Base-by-base conservation (phyloP, 1,140 invertebrate genomes). In the Drepana arcuata region DNA sequence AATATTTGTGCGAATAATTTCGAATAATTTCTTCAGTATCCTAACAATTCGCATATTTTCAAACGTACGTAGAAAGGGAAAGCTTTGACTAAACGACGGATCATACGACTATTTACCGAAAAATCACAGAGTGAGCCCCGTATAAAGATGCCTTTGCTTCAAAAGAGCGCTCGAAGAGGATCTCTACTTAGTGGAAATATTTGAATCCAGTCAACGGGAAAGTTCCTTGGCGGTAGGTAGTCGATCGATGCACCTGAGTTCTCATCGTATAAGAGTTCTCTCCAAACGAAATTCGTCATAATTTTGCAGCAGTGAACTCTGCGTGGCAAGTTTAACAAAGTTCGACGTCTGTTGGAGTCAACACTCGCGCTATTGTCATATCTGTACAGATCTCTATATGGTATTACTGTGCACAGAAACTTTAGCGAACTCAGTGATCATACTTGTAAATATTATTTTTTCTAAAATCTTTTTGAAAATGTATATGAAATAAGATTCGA, bases 111-210 rank as follows among this genome's bases (percentile, higher is more conserved):
- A 42, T 25, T 48, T 43, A 43, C 33, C 33, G 25, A 52, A 47
- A 52, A 43, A 38, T 41, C 45, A 27, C 29, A 36, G 45, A 47
- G 60, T 59, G 46, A 50, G 47, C 46, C 31, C 33, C 48, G 34
- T 18, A 35, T 45, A 56, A 49, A 50, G 40, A 51, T 42, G 31
- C 37, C 41, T 59, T 61, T 43, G 39, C 38, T 41, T 65, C 59
- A 60, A 63, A 55, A 56, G 61, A 51, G 45, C 31, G 34, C 48
- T 53, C 49, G 38, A 51, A 46, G 41, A 48, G 53, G 48, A 62
- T 56, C 44, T 61, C 48, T 57, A 61, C 55, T 71, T 61, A 64
- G 62, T 49, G 54, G 59, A 71, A 71, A 74, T 72, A 66, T 75
- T 71, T 68, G 59, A 69, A 72, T 69, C 54, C 59, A 53, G 44